Conservation (phyloP, 1,140 invertebrate genomes). For the Chrysoperla carnea region DNA sequence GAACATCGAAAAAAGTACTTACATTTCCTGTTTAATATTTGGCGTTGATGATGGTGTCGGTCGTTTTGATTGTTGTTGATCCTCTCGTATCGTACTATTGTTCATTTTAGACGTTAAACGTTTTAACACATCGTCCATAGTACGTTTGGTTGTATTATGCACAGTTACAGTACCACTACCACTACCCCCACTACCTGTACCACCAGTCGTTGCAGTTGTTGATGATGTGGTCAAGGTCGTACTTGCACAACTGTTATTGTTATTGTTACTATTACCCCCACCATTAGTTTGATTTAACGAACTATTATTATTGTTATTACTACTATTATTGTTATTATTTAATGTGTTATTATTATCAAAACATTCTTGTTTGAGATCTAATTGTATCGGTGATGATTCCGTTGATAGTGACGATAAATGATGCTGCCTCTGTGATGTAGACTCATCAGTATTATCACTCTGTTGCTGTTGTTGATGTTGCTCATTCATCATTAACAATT, state of each 20-base stretch:
- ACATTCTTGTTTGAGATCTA: too few relatives aligned
- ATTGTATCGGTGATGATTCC: too few relatives aligned
- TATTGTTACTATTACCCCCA: conserved; percentile 5
- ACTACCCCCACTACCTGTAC: conserved; percentile 10
- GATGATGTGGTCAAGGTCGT: conserved; percentile 8
- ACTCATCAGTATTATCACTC: too few relatives aligned
- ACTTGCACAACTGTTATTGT: conserved; percentile 3
- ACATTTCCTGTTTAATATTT: conserved; percentile 30
- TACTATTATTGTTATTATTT: conserved; percentile 28
- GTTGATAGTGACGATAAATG: too few relatives aligned
- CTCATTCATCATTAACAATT: too few relatives aligned
- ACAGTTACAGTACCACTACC: conserved; percentile 14
- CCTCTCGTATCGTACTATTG: conserved; percentile 43
- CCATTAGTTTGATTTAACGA: conserved; percentile 12
- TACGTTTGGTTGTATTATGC: conserved; percentile 31
- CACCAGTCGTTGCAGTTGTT: conserved; percentile 11
- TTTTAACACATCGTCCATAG: conserved; percentile 79
- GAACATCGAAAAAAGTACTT: conserved; percentile 12
- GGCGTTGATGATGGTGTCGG: conserved; percentile 46
- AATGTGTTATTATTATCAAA: too few relatives aligned
- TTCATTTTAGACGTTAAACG: conserved; percentile 64
- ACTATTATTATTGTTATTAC: conserved; percentile 28
- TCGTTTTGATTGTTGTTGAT: conserved; percentile 24
- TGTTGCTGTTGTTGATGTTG: too few relatives aligned
- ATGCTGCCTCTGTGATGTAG: too few relatives aligned